Conservation (phyloP, 2,113 vertebrate species). For the Forbesichthys papilliferus region DNA sequence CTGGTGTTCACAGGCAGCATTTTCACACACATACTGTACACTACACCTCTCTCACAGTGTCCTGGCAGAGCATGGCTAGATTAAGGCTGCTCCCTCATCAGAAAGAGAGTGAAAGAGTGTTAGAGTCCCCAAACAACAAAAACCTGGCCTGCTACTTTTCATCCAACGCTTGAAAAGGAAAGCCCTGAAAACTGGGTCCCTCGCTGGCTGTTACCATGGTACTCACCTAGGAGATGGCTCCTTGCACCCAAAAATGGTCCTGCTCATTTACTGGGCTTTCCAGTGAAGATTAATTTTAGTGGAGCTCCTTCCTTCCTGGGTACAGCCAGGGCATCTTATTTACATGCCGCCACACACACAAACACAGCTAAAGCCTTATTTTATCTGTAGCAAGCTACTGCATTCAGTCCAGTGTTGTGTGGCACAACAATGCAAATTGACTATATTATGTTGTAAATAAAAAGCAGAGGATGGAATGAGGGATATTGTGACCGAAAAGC, state of each 20-base stretch:
- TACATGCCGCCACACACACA: constrained; percentile 29
- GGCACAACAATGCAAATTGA: constrained; percentile 19
- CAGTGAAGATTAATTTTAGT: constrained; percentile 67
- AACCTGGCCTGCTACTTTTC: constrained; percentile 72
- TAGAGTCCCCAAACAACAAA: constrained; percentile 55
- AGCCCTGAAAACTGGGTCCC: constrained; percentile 65
- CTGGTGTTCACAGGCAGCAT: constrained; percentile 60
- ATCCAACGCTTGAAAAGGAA: constrained; percentile 70
- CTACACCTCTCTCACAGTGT: constrained; percentile 66
- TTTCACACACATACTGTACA: constrained; percentile 65
- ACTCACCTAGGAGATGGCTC: constrained; percentile 75
- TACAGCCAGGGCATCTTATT: constrained; percentile 52
- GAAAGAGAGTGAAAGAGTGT: constrained; percentile 7
- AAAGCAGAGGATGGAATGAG: constrained; percentile 2
- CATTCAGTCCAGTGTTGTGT: neutral
- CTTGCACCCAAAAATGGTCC: constrained; percentile 70
- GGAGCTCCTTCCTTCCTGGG: constrained; percentile 68
- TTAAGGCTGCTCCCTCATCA: constrained; percentile 15
- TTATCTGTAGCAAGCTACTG: constrained; percentile 7
- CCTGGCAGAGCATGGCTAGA: constrained; percentile 46
- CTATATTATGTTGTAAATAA: constrained; percentile 17
- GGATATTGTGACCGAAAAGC: neutral
- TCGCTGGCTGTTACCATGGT: constrained; percentile 73
- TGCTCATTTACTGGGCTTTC: constrained; percentile 56
- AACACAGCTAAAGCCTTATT: constrained; percentile 8